Evolutionary conservation across 2,888 invertebrate genomes (phyloP), one percentile per base, ranked within the genome.

Genomic region (Athetis lepigone): DNA sequence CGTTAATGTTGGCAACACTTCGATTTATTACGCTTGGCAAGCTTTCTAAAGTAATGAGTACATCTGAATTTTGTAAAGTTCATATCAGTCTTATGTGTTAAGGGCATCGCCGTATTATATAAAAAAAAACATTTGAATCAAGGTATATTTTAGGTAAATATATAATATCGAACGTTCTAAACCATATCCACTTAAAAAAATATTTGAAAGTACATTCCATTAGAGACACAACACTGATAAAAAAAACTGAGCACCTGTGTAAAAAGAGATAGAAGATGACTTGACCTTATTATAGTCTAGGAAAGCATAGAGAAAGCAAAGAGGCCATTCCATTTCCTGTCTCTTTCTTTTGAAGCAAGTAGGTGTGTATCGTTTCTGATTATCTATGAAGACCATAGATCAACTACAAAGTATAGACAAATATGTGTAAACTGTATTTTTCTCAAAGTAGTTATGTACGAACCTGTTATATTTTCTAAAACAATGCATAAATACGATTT

Each of bases 31-130:
- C 52, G 61, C 61, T 71, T 60, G n/a, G 67, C 62, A 65, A 71
- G 51, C 52, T 70, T 47, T 46, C 18, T 29, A 45, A 61, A 70
- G 78, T 75, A 64, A 73, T 42, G 65, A 80, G 73, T 83, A 82
- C 76, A 83, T 79, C 77, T 77, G 77, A 79, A 72, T 65, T 60
- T 65, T 79, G 63, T 70, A 78, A 70, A 73, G 58, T 78, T 78
- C 84, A 85, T 89, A 88, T 89, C 87, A 87, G 82, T 88, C 83
- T 79, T 84, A 83, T 85, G 67, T 75, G 61, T 62, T 66, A 73
- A 29, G 70, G 75, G 81, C 79, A 72, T 63, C 33, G 36, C 45
- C 33, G 70, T n/a, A n/a, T 74, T 51, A 49, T 43, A 51, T 40
- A 52, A 36, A 46, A 56, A 52, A 45, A 70, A 8, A 52, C 16